Conservation (phyloP, 1,140 invertebrate species). For the Pseudobourletiella spinata region DNA sequence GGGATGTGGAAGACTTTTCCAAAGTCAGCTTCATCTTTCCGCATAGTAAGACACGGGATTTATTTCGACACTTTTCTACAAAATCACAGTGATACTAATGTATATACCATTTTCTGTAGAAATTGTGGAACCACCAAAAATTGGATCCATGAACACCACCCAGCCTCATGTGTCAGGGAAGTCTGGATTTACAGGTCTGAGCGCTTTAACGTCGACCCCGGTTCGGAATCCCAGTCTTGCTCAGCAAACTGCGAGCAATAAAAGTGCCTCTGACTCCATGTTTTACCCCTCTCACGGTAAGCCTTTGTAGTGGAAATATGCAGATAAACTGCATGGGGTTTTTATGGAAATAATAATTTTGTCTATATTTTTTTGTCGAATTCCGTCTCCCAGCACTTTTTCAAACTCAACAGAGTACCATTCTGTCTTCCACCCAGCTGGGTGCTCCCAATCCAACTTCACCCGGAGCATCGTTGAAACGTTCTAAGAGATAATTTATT, state of each 20-base stretch:
- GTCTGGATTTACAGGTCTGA: neutral
- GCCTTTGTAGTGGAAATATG: neutral
- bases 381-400: neutral
- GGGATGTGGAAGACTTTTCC: neutral
- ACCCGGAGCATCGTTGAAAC: neutral
- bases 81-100: neutral
- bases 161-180: neutral
- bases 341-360: neutral
- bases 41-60: neutral
- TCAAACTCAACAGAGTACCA: slow-evolving; percentile 3
- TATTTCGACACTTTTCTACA: neutral
- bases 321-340: too few species aligned
- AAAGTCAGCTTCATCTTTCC: neutral
- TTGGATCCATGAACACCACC: neutral
- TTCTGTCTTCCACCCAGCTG: neutral
- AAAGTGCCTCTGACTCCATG: neutral
- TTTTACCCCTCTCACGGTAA: neutral
- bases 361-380: neutral
- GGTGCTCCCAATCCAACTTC: neutral
- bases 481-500: neutral
- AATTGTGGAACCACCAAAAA: slow-evolving; percentile 3
- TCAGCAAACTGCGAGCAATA: neutral
- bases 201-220: neutral
- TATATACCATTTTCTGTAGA: neutral
- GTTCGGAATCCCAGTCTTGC: neutral